Base-by-base conservation (phyloP, 2,797 vertebrate genomes). In the Sphenopsis melanotis region DNA sequence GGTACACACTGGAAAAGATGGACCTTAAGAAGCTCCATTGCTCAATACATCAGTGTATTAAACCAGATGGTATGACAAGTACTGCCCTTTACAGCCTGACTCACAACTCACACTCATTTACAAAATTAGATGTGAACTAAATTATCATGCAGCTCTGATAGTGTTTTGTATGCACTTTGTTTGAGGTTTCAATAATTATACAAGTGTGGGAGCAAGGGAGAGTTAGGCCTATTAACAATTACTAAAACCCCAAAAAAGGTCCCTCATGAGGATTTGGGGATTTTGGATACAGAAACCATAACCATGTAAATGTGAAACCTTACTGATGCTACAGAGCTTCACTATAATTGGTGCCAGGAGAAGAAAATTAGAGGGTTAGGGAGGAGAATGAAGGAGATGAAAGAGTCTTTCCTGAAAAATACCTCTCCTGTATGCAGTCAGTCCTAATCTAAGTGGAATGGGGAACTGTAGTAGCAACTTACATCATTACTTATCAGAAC, bases 21-120 rank as follows among this genome's bases (percentile, higher is more conserved):
- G 47, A 30, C 32, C 23, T 69, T 84, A 13, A 21, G n/a, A 61
- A 87, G 84, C 12, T 60, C 18, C 41, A 36, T 76, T 3, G 0
- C 37, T 55, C 10, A 39, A 19, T 52, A 34, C 70, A 56, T 91
- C 46, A n/a, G 55, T 88, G 22, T 44, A n/a, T 90, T 78, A 89
- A 78, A 42, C 32, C 85, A 95, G 79, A 86, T 88, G 84, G 69
- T 66, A 26, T 91, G 89, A 83, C 59, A 93, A 89, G 42, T 86
- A 63, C 69, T 79, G 59, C 82, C 77, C 72, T 90, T 95, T 63
- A 66, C n/a, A 89, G 77, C 55, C 63, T 95, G 91, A 95, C 70
- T 95, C 85, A 84, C 59, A 84, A 22, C 50, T 50, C 49, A 76
- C n/a, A 2, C 21, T 85, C 23, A n/a, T 92, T 80, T 80, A 75